Conservation (phyloP, 37 sponge, comb jelly and placozoan genomes). For the Cliona cf. orientalis region DNA sequence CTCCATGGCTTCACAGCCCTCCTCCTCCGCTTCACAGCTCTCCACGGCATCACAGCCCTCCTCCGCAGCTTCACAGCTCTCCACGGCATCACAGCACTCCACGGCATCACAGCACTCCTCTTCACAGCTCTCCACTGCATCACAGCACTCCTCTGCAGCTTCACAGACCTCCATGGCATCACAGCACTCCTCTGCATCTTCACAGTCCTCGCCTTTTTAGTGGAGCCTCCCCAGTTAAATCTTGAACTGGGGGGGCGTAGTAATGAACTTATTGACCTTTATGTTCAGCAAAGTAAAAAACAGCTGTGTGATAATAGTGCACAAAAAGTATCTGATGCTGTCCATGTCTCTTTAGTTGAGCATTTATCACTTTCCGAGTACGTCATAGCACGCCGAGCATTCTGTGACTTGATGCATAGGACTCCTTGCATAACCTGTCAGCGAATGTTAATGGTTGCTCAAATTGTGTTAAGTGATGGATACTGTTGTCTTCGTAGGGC, state of each 20-base stretch:
- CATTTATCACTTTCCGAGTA: slow-evolving; percentile 9
- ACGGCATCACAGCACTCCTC: too few relatives aligned
- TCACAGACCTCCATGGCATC: too few relatives aligned
- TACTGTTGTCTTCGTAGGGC: neutral
- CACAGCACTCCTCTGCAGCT: too few relatives aligned
- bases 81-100: too few relatives aligned
- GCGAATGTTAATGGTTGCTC: neutral
- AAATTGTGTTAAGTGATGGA: neutral
- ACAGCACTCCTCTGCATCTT: too few relatives aligned
- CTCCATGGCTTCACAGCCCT: too few relatives aligned
- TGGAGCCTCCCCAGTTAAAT: neutral
- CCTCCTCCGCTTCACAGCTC: too few relatives aligned
- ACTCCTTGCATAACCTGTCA: neutral
- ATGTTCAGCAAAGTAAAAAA: neutral
- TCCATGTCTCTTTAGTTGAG: slow-evolving; percentile 7
- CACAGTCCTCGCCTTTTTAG: slow-evolving; percentile 7
- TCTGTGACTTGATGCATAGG: slow-evolving; percentile 1
- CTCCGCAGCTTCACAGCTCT: too few relatives aligned
- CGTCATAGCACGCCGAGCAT: neutral
- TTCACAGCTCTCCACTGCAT: too few relatives aligned
- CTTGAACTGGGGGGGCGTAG: slow-evolving; percentile 14
- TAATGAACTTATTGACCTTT: neutral
- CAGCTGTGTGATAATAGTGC: neutral
- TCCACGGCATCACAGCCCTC: too few relatives aligned
- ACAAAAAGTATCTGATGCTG: slow-evolving; percentile 1